Conservation (phyloP, 2,113 vertebrate genomes). For the Pterophyllum scalare region DNA sequence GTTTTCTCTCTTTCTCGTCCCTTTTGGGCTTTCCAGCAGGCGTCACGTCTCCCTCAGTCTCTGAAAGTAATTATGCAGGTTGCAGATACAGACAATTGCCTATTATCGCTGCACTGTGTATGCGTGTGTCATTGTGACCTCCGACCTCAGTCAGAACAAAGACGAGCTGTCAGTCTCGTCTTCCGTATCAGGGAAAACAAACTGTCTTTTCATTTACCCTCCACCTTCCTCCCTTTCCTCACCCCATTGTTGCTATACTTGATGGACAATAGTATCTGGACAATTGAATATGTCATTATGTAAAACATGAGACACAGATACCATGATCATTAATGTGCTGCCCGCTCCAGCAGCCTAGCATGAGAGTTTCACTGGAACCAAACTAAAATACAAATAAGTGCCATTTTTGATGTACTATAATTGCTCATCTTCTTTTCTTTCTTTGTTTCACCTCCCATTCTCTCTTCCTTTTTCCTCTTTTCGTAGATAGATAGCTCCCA, state of each 20-base stretch:
- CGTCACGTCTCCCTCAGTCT: slow-evolving; percentile 1
- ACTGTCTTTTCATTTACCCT: slow-evolving; percentile 12
- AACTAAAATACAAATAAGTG: background rate
- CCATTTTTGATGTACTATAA: background rate
- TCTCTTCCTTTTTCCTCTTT: background rate
- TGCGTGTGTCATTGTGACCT: slow-evolving; percentile 17
- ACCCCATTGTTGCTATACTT: background rate
- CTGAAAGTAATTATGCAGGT: slow-evolving; percentile 18
- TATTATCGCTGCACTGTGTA: slow-evolving; percentile 10
- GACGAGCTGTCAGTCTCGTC: slow-evolving; percentile 27
- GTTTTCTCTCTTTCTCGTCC: slow-evolving; percentile 12
- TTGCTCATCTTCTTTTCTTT: background rate
- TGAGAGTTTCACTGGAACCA: background rate
- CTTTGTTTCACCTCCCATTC: background rate
- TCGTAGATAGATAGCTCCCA: background rate
- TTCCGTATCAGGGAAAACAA: slow-evolving; percentile 22
- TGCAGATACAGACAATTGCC: slow-evolving; percentile 16
- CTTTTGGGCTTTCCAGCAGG: slow-evolving; percentile 8
- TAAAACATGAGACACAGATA: background rate
- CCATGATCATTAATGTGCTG: background rate
- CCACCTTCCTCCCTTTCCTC: background rate
- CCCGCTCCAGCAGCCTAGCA: background rate
- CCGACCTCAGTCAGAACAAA: slow-evolving; percentile 35
- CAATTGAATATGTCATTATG: background rate
- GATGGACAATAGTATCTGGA: background rate